phyloP scores from a whole-genome alignment of 2,113 vertebrate genomes.

The Pleuronectes platessa region DNA sequence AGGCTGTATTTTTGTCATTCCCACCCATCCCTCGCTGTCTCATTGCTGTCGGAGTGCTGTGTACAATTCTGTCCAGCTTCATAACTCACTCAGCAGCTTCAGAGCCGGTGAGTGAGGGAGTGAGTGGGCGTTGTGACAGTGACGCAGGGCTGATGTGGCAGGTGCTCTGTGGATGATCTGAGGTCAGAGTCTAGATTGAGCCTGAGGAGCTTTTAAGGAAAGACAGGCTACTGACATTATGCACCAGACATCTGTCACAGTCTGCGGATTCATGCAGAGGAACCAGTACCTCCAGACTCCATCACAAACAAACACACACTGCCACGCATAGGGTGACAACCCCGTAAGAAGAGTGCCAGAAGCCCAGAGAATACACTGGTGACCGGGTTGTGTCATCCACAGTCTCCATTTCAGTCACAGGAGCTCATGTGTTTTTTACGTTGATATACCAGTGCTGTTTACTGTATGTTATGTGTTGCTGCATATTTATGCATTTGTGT shows the following conservation, averaged over 20 bases:
- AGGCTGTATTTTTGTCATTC: conserved; percentile 63
- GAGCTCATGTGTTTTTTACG: background rate
- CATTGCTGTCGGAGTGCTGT: conserved; percentile 30
- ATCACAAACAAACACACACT: conserved; percentile 32
- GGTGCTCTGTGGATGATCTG: conserved; percentile 79
- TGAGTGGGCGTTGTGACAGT: conserved; percentile 51
- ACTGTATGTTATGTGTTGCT: conserved; percentile 1
- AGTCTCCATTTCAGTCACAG: conserved; percentile 27
- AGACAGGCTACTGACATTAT: conserved; percentile 66
- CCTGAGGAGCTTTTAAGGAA: conserved; percentile 72
- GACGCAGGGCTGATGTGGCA: conserved; percentile 66
- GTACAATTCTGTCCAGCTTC: conserved; percentile 37
- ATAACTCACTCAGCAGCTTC: conserved; percentile 29
- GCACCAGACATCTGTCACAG: conserved; percentile 56
- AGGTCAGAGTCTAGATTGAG: conserved; percentile 75
- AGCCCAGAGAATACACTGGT: conserved; percentile 12
- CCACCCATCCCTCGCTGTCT: conserved; percentile 57
- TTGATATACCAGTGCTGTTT: conserved; percentile 1
- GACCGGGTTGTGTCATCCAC: conserved; percentile 32
- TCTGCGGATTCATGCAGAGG: conserved; percentile 45
- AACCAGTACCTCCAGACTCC: conserved; percentile 37
- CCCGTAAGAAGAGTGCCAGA: conserved; percentile 37
- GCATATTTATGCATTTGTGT: background rate
- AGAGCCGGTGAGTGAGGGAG: conserved; percentile 8
- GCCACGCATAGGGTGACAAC: conserved; percentile 39